Evolutionary conservation across 2,113 vertebrate genomes (phyloP).

Genomic region (Amblyornis subalaris): DNA sequence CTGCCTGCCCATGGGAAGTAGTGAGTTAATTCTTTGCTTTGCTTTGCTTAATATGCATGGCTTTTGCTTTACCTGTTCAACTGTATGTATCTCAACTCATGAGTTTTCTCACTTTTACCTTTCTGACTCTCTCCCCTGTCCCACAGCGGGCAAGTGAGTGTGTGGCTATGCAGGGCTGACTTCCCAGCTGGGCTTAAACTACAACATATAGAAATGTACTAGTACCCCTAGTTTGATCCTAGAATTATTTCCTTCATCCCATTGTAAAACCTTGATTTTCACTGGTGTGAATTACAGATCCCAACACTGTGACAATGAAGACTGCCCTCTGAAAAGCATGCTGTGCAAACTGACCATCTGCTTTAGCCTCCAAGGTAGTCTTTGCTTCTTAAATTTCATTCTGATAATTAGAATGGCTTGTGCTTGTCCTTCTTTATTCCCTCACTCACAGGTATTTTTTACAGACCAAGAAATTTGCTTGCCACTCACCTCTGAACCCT

Average conservation of each 20-base stretch:
- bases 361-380: not conserved
- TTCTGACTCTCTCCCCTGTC: not conserved
- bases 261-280: not conserved
- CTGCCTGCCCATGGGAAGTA: rapidly evolving
- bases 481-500: not conserved
- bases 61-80: not conserved
- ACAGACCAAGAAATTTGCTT: not conserved
- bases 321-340: not conserved
- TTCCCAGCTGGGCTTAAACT: not conserved
- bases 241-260: not conserved
- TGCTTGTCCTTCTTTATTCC: not conserved
- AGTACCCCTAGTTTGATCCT: not conserved
- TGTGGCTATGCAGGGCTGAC: rapidly evolving
- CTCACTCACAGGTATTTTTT: not conserved
- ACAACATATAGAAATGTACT: rapidly evolving
- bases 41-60: rapidly evolving
- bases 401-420: not conserved
- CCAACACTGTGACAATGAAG: not conserved
- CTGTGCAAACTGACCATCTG: not conserved
- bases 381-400: not conserved
- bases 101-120: not conserved
- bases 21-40: not conserved
- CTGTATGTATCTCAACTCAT: not conserved
- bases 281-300: not conserved
- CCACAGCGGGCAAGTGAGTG: rapidly evolving